A percentile compares a stretch with the other conserved stretches of the same genome.
Evolutionary conservation across 2,888 invertebrate genomes (phyloP).

Genomic region (Diabrotica balteata): DNA sequence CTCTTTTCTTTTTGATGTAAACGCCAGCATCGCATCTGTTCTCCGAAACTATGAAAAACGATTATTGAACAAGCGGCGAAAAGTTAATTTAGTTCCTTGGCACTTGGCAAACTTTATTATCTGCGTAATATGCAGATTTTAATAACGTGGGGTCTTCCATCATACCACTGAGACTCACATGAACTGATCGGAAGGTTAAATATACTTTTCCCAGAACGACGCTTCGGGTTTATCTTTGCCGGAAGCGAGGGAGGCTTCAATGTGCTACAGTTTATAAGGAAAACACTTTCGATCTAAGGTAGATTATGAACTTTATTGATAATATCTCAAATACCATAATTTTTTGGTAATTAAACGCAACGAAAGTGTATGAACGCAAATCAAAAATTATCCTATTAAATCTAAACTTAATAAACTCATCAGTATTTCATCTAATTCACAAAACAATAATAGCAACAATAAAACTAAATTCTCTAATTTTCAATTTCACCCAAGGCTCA

Average conservation of each 20-base stretch:
- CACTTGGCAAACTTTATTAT: conserved; percentile 11
- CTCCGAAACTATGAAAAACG: conserved; percentile 3
- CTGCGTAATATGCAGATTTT: conserved; percentile 13
- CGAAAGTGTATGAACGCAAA: too few relatives aligned
- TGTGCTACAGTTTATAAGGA: too few relatives aligned
- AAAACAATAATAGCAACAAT: too few relatives aligned
- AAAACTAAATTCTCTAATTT: too few relatives aligned
- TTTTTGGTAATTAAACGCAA: too few relatives aligned
- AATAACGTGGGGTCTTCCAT: conserved; percentile 9
- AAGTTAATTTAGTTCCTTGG: conserved; percentile 13
- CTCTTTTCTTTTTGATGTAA: not conserved
- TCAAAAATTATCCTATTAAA: too few relatives aligned
- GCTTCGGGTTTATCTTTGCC: too few relatives aligned
- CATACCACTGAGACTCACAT: conserved; percentile 4
- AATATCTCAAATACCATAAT: too few relatives aligned
- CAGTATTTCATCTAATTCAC: too few relatives aligned
- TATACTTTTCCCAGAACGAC: conserved; percentile 6
- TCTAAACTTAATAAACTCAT: too few relatives aligned
- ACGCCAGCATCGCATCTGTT: not conserved
- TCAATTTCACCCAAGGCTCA: too few relatives aligned
- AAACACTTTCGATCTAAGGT: not conserved
- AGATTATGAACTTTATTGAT: not conserved
- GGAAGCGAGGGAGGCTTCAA: not conserved
- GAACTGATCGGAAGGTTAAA: conserved; percentile 16
- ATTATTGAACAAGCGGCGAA: conserved; percentile 6